phyloP scores from a whole-genome alignment of 2,113 vertebrate species.

The Tragelaphus strepsiceros region DNA sequence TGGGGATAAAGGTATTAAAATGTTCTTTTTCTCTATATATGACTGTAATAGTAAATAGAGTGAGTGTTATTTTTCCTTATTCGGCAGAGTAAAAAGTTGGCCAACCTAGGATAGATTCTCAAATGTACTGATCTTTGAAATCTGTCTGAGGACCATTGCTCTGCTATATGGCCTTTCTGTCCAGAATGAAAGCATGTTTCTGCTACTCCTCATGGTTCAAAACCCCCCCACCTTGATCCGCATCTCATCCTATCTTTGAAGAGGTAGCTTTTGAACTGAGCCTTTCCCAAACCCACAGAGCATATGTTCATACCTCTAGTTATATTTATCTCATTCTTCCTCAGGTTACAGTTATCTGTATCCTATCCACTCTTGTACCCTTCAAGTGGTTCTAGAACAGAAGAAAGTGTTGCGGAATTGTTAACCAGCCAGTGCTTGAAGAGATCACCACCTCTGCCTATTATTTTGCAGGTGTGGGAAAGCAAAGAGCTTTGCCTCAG shows the following conservation, averaged over 20 bases:
- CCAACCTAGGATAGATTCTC: background rate
- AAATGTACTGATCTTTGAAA: background rate
- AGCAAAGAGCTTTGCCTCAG: background rate
- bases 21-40: background rate
- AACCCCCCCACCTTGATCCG: background rate
- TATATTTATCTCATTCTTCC: constrained; percentile 27
- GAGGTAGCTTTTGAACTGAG: background rate
- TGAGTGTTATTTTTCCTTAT: background rate
- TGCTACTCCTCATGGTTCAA: background rate
- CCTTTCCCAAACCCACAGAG: background rate
- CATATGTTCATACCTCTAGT: background rate
- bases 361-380: background rate
- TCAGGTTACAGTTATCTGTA: background rate
- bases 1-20: background rate
- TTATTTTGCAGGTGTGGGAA: background rate
- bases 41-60: background rate
- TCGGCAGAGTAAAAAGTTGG: background rate
- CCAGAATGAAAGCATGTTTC: background rate
- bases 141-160: background rate
- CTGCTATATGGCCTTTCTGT: background rate
- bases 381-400: background rate
- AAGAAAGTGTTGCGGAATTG: background rate
- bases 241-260: background rate
- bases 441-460: background rate
- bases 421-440: background rate